Evolutionary conservation across 2,888 invertebrate genomes (phyloP), one percentile per base, ranked within the genome.

Genomic region (Dicroscelio sp.): DNA sequence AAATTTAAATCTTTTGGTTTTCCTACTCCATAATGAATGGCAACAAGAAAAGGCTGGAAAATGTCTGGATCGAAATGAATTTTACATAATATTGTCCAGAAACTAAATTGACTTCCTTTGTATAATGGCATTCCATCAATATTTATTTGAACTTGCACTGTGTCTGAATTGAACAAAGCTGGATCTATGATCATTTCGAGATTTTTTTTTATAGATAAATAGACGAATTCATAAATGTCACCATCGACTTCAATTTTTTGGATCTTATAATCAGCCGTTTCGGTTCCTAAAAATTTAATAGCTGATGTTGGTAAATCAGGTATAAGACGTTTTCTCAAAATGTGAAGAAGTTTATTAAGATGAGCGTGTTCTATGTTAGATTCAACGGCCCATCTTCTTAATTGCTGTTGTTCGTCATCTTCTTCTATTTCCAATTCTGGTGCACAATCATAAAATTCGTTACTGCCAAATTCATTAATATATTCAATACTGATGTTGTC

Each of bases 11-110:
- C 38, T 12, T 69, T 38, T 6, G 78, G 78, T 43, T 78, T 78
- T 20, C 38, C n/a, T 63, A 20, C 8, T 27, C 63, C 63, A 27
- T 63, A 78, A 43, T 78, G 30, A 27, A 75, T 55, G 38, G 75
- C 55, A 10, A 78, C 38, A n/a, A 43, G 78, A 63, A 78, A 78
- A 6, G 78, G 27, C 30, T 78, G 27, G 23, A 43, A 78, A 43
- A 78, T 78, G 43, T 78, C 43, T 2, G 60, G 78, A 27, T 43
- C 43, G 33, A 23, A 78, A 23, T 33, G n/a, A 12, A 75, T 33
- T 63, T 78, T 78, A 5, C 31, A 20, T 4, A 14, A 43, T 6
- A 78, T 78, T 5, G 23, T 20, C 78, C 78, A 78, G 20, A 78
- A 63, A 20, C 27, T 20, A 12, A 31, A 38, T 2, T 10, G 17